These are phyloP conservation scores for Diplazon laetatorius DNA, from an alignment of 2,888 invertebrate genomes.

Conservation along the genomic window DNA sequence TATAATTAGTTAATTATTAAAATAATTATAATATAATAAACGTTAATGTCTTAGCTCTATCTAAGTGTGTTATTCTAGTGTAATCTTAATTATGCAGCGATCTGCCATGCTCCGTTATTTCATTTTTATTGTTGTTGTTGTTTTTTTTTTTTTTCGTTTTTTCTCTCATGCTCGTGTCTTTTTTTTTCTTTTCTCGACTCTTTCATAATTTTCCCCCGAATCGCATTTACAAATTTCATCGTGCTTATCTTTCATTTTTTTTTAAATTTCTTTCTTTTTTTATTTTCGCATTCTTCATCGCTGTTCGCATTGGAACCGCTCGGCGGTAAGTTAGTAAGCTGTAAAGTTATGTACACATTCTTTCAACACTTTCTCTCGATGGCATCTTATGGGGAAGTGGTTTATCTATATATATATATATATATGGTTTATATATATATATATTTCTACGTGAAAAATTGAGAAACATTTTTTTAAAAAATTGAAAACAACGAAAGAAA, in stretches of 20 bases:
- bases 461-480: too few relatives aligned
- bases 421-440: too few relatives aligned
- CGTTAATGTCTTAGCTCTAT: slow-evolving; percentile 78
- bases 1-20: slow-evolving; percentile 74
- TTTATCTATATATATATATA: too few relatives aligned
- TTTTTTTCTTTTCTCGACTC: slow-evolving; percentile 21
- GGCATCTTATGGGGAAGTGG: slow-evolving; percentile 76
- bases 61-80: slow-evolving; percentile 76
- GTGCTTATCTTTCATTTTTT: slow-evolving; percentile 22
- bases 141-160: slow-evolving; percentile 35
- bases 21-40: slow-evolving; percentile 73
- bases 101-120: slow-evolving; percentile 55
- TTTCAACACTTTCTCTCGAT: slow-evolving; percentile 73
- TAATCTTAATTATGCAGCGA: slow-evolving; percentile 68
- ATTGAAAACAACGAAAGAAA: too few relatives aligned
- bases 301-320: slow-evolving; percentile 75
- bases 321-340: slow-evolving; percentile 78
- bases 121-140: slow-evolving; percentile 42
- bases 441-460: slow-evolving; percentile 67
- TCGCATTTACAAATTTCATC: slow-evolving; percentile 67
- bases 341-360: slow-evolving; percentile 80
- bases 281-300: slow-evolving; percentile 29
- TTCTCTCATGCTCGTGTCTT: slow-evolving; percentile 52
- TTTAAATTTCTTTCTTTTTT: slow-evolving; percentile 53
- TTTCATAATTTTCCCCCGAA: slow-evolving; percentile 58